Evolutionary conservation across 2,888 invertebrate species (phyloP).

Genomic region (Adelphocoris suturalis): DNA sequence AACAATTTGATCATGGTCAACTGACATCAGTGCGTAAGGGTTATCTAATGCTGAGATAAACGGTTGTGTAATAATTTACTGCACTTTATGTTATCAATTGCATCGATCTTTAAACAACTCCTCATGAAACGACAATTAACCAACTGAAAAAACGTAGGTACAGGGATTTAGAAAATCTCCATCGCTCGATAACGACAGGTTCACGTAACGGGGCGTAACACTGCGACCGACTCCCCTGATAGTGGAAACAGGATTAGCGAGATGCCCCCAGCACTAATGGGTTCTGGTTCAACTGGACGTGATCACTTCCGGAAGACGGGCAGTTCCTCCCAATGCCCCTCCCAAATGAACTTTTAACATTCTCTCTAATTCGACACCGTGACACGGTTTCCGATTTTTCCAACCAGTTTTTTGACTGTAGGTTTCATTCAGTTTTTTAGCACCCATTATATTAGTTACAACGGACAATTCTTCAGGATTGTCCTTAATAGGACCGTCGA

Average conservation of each 20-base stretch:
- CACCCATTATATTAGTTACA: too few relatives aligned
- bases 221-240: background rate
- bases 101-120: background rate
- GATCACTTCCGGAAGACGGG: slow-evolving; percentile 38
- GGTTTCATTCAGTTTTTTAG: too few relatives aligned
- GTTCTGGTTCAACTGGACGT: slow-evolving; percentile 31
- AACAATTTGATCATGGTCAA: too few relatives aligned
- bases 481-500: too few relatives aligned
- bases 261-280: slow-evolving; percentile 26
- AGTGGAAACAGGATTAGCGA: slow-evolving; percentile 33
- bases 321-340: slow-evolving; percentile 1
- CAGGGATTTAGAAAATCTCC: slow-evolving; percentile 6
- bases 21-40: too few relatives aligned
- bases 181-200: slow-evolving; percentile 18
- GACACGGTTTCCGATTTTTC: background rate
- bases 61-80: background rate
- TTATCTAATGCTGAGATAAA: too few relatives aligned
- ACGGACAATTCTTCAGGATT: too few relatives aligned
- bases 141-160: background rate
- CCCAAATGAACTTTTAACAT: slow-evolving; percentile 30
- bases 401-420: background rate
- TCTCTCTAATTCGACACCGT: background rate
- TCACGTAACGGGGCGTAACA: slow-evolving; percentile 24
- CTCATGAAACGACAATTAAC: background rate
- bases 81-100: background rate